These are phyloP conservation scores for Amphipoea oculea DNA, from an alignment of 2,888 invertebrate species.

Conservation along the genomic window DNA sequence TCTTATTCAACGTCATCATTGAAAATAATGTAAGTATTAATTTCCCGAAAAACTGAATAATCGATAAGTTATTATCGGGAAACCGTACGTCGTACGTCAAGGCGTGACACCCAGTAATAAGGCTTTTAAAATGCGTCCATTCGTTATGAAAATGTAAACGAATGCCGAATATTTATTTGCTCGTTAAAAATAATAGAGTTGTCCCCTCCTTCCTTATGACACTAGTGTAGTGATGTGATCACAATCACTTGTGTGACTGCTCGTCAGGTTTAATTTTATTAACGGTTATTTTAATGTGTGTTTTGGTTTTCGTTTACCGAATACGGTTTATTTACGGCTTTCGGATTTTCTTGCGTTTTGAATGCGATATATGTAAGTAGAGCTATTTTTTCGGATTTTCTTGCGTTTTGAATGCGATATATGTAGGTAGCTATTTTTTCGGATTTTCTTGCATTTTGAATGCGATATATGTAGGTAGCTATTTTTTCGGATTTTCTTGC, in stretches of 20 bases:
- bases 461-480: no score
- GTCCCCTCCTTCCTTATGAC: conserved; percentile 57
- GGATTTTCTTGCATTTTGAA: neutral
- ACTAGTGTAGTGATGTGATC: conserved; percentile 52
- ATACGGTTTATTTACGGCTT: conserved; percentile 11
- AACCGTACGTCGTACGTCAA: conserved; percentile 73
- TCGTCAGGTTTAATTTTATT: conserved; percentile 39
- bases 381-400: neutral
- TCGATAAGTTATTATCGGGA: conserved; percentile 75
- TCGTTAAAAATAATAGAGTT: conserved; percentile 77
- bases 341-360: neutral
- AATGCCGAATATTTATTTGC: conserved; percentile 77
- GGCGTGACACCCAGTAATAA: conserved; percentile 79
- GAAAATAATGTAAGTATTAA: conserved; percentile 50
- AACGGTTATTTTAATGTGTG: neutral
- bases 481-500: neutral
- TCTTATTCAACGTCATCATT: conserved; percentile 1
- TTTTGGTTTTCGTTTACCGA: conserved; percentile 30
- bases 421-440: no score
- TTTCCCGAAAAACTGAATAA: conserved; percentile 66
- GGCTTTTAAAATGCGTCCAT: conserved; percentile 83
- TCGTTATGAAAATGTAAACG: conserved; percentile 80
- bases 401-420: neutral
- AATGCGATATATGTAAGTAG: no score
- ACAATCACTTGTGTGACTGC: conserved; percentile 50